Conservation (phyloP, 2,113 vertebrate species). For the Mesocricetus auratus region DNA sequence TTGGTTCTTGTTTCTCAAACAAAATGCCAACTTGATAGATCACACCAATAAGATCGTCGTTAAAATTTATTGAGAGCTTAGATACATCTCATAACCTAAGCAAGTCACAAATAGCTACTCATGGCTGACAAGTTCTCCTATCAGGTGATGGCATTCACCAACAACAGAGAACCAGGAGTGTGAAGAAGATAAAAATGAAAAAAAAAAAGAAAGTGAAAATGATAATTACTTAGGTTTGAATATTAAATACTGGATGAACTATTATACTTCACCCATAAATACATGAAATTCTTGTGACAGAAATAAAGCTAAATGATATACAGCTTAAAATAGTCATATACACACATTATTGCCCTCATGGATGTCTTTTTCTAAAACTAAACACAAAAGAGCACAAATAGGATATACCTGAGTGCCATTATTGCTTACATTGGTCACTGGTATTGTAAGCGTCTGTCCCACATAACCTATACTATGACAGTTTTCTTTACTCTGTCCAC, state of each 20-base stretch:
- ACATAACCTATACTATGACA: neutral
- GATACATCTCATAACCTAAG: neutral
- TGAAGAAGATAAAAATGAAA: neutral
- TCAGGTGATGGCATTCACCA: neutral
- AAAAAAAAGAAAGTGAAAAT: neutral
- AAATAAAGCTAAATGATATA: neutral
- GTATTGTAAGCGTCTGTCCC: neutral
- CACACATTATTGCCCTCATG: neutral
- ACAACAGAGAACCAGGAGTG: neutral
- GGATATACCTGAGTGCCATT: neutral
- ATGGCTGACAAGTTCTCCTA: neutral
- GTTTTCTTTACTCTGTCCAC: neutral
- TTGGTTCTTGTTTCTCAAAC: neutral
- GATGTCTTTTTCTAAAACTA: constrained; percentile 33
- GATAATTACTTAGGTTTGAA: neutral
- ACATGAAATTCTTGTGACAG: neutral
- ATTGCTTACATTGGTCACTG: neutral
- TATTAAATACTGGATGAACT: neutral
- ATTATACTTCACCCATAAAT: neutral
- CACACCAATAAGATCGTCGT: neutral
- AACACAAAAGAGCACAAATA: neutral
- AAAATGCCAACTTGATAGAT: neutral
- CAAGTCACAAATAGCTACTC: neutral
- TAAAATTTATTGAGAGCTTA: constrained; percentile 7
- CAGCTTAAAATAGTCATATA: neutral